Evolutionary conservation across 2,113 vertebrate genomes (phyloP), one percentile per base, ranked within the genome.

Genomic region (Paralichthys olivaceus): DNA sequence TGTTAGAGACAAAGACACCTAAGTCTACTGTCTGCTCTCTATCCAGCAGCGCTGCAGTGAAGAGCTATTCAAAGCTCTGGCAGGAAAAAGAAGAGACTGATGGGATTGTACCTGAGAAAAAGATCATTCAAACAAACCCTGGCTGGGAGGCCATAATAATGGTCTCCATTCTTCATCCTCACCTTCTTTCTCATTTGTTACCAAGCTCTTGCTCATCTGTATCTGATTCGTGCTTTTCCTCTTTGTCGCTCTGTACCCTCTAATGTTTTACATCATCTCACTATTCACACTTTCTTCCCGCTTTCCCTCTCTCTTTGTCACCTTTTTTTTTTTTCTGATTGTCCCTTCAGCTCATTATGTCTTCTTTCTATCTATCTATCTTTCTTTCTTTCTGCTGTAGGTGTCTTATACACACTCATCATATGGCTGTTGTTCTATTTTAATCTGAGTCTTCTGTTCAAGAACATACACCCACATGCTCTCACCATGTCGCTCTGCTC

Each of bases 381-480:
- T 74, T 26, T 55, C 60, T 68, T 3, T 75, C 34, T 80, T 71
- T 69, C 59, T 1, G 13, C 80, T 85, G 88, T 83, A 92, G 90
- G 81, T 90, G 81, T 90, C 75, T 86, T 84, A 87, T 84, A 86
- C 75, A 83, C 77, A 63, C 64, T 64, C 75, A 81, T 91, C 90
- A 90, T 75, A 75, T 55, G 84, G 72, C 84, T 79, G 80, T 79
- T 85, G 81, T 90, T 90, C 86, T 92, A 90, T 91, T 92, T 91
- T 90, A 90, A 90, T 88, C 87, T 76, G 72, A 81, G 80, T 89
- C 79, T 77, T 83, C 80, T 84, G 83, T 81, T 89, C 83, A 81
- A 79, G 77, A 89, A 79, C 84, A 84, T 72, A 88, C 88, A 70
- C 90, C 87, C 87, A 93, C 89, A 77, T 77, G 65, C 84, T 86